Evolutionary conservation across 1,140 invertebrate genomes (phyloP), one percentile per base, ranked within the genome.

Genomic region (Pararge aegeria): DNA sequence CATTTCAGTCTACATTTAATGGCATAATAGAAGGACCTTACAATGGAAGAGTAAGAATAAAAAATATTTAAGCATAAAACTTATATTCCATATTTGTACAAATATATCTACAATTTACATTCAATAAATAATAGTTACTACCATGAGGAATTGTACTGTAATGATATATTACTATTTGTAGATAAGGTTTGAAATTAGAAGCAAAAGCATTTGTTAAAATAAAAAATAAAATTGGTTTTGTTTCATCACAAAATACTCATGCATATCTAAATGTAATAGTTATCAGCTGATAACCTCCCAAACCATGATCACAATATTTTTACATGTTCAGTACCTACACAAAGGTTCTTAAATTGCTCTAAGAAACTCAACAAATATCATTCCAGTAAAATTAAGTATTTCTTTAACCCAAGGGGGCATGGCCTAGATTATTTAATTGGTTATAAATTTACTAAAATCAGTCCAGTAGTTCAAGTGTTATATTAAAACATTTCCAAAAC

Each of bases 21-120:
- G 30, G 30, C 12, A 16, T 15, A 2, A 34, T 4, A 34, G 10
- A 10, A 34, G n/a, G 4, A n/a, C 10, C 10, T 12, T 34, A 12
- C 30, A 0, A 12, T 34, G 4, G 2, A 52, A 20, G 19, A 16
- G 18, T 9, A 24, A 24, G 29, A 12, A 42, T n/a, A n/a, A n/a
- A n/a, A n/a, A n/a, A n/a, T n/a, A n/a, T n/a, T 61, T 42, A 38
- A 42, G 53, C 53, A 55, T 51, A 19, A 55, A 44, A 61, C 24
- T 55, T 50, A 61, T 61, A 61, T 54, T 55, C 15, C 7, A 53
- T 20, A 55, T 61, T 50, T 61, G 49, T 61, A 61, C 53, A 61
- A 55, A 44, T 55, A 61, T 61, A 61, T 61, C 59, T 61, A 61
- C 59, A 61, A 54, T 49, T 51, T 50, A 61, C 20, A 61, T 61